Base-by-base conservation (phyloP, 2,888 invertebrate species). In the Autographa gamma region DNA sequence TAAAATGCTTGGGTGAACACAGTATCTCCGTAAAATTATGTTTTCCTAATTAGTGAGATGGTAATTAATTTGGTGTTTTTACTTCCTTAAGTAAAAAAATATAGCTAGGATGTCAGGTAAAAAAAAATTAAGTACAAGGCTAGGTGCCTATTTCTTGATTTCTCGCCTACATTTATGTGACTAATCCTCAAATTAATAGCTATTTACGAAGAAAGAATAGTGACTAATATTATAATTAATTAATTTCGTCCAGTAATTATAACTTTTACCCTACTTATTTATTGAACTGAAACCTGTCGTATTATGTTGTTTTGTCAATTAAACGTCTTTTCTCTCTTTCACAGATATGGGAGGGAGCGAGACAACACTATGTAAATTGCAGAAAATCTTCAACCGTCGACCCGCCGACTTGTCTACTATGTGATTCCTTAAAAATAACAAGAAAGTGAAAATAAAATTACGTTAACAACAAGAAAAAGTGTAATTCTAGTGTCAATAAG, bases 261-360 rank as follows among this genome's bases (percentile, higher is more conserved):
- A 58, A 41, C 14, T 69, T 71, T 63, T 75, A 82, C 84, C 81
- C 77, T 72, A 82, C 64, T 66, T 81, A 74, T 81, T 74, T 83
- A 82, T 74, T 81, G 79, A 81, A 71, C 66, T 76, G 73, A 63
- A 81, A 82, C 84, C 75, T 73, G 84, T 71, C 79, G 63, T 68
- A 72, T 71, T 66, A 66, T 71, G 70, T 79, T 83, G 80, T 82
- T 84, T 91, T 89, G 86, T 91, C 89, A 91, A 91, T 92, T 89
- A 88, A 77, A 86, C 81, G 72, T 79, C 80, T 73, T 81, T 84
- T 85, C 65, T 93, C 91, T 92, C 90, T 91, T 91, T 93, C 90
- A 58, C 93, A 94, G 94, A 87, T 85, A 88, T 80, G 72, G 72
- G 76, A 77, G 63, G 63, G 85, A 89, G 76, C 80, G 87, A 85